Conservation (phyloP, 2,113 vertebrate genomes). For the Rhea pennata region DNA sequence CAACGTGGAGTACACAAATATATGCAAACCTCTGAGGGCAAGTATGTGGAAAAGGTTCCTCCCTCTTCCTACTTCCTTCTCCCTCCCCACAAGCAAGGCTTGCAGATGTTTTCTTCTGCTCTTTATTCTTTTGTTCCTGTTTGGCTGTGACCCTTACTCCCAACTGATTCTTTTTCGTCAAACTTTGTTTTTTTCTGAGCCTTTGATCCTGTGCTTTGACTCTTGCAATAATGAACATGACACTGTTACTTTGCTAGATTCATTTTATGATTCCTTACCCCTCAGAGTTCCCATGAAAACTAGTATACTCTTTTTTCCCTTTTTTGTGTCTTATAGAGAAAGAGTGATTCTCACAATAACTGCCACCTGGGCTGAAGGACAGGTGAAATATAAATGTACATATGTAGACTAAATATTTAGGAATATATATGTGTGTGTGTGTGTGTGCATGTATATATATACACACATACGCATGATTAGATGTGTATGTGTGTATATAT, state of each 20-base stretch:
- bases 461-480: no score
- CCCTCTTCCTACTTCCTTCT: conserved; percentile 33
- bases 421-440: not conserved
- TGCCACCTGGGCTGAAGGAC: not conserved
- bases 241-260: conserved; percentile 13
- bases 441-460: no score
- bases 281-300: not conserved
- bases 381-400: not conserved
- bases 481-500: not conserved
- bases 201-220: conserved; percentile 58
- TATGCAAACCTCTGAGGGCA: conserved; percentile 39
- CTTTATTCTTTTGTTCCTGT: conserved; percentile 66
- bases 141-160: conserved; percentile 53
- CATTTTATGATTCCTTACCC: not conserved
- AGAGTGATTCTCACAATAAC: not conserved
- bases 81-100: not conserved
- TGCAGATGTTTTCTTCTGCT: conserved; percentile 61
- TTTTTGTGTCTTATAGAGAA: not conserved
- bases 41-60: conserved; percentile 49
- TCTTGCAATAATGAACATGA: conserved; percentile 27
- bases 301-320: not conserved
- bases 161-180: conserved; percentile 42
- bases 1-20: conserved; percentile 38
- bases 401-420: not conserved
- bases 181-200: conserved; percentile 59